These are phyloP conservation scores for Crocuta crocuta DNA, from an alignment of 2,113 vertebrate species.

Conservation along the genomic window DNA sequence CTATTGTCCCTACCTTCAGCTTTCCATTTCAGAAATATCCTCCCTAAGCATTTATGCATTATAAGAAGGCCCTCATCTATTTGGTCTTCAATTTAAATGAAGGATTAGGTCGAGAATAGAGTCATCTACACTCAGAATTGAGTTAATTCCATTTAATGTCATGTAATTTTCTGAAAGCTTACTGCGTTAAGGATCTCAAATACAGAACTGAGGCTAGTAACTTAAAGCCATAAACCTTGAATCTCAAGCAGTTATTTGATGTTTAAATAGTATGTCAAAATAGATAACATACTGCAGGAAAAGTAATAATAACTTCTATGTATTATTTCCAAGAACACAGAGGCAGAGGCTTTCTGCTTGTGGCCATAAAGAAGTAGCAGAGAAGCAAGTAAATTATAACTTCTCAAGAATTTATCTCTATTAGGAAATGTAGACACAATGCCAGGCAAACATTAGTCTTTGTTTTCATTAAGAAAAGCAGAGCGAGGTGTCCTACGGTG, in stretches of 20 bases:
- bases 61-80: neutral
- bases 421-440: neutral
- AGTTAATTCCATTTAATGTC: neutral
- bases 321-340: neutral
- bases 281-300: neutral
- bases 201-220: neutral
- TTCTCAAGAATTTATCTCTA: neutral
- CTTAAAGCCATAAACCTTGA: neutral
- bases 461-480: conserved; percentile 42
- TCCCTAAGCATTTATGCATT: neutral
- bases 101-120: neutral
- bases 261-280: neutral
- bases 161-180: neutral
- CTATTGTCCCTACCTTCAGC: neutral
- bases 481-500: neutral
- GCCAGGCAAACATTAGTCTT: neutral
- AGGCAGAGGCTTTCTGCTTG: neutral
- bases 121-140: neutral
- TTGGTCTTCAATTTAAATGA: neutral
- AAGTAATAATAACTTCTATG: neutral
- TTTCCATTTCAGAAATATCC: neutral
- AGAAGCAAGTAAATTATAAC: conserved; percentile 44
- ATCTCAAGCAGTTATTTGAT: neutral
- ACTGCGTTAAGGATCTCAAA: neutral
- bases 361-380: neutral